These are phyloP conservation scores for Potamilus streckersoni DNA, from an alignment of 1,140 invertebrate species.

Conservation along the genomic window DNA sequence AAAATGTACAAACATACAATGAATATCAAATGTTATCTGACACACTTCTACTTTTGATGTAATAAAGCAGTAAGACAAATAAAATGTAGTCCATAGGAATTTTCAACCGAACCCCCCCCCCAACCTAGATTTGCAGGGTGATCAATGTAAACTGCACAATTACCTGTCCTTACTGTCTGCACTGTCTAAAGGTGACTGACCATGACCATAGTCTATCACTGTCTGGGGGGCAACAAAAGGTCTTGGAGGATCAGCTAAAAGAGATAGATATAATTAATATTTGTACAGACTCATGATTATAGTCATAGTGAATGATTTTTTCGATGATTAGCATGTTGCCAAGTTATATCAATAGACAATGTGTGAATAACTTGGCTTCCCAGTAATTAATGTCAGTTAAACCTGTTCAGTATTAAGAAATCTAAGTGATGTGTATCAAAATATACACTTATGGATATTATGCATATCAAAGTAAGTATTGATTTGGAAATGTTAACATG, in stretches of 20 bases:
- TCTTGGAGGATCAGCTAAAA: slow-evolving; percentile 5
- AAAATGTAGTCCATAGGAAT: no score
- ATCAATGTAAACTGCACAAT: no score
- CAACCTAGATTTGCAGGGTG: no score
- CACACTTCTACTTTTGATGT: no score
- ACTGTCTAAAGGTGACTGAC: slow-evolving; percentile 19
- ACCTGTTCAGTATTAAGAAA: slow-evolving; percentile 1
- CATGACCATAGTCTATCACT: slow-evolving; percentile 57
- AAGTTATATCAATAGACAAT: not conserved
- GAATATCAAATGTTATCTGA: no score
- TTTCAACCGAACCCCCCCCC: no score
- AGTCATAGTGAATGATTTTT: not conserved
- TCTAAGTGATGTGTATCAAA: not conserved
- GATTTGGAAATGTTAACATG: no score
- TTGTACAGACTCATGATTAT: no score
- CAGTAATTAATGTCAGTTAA: not conserved
- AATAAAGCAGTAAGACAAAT: no score
- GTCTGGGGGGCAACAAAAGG: slow-evolving; percentile 38
- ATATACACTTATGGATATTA: not conserved
- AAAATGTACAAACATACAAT: no score
- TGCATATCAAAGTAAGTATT: no score
- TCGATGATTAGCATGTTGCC: not conserved
- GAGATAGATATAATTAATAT: slow-evolving; percentile 2
- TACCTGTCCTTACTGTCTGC: no score
- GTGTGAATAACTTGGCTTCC: not conserved